Conservation (phyloP, 2,888 invertebrate genomes). For the Drosophila paranaensis region DNA sequence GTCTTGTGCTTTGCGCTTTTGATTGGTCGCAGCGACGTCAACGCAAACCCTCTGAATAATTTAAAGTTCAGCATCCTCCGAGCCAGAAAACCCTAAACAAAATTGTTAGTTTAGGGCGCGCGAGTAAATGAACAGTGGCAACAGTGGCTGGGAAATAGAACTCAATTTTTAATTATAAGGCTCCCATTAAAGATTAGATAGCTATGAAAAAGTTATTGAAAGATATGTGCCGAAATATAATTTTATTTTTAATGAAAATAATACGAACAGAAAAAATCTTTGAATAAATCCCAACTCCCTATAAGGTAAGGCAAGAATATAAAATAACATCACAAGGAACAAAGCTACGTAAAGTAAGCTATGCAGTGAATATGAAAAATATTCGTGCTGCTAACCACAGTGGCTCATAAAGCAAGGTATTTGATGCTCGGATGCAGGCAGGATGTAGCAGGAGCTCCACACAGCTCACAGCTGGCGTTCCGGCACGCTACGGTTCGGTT, state of each 20-base stretch:
- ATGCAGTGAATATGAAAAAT: background rate
- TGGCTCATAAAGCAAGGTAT: constrained; percentile 42
- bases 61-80: constrained; percentile 41
- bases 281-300: no score
- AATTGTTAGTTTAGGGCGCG: constrained; percentile 39
- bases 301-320: no score
- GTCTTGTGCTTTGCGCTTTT: constrained; percentile 43
- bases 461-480: constrained; percentile 43
- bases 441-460: constrained; percentile 22
- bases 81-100: constrained; percentile 44
- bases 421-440: constrained; percentile 17
- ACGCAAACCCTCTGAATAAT: constrained; percentile 68
- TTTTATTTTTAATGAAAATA: no score
- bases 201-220: no score
- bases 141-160: background rate
- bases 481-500: constrained; percentile 27
- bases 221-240: no score
- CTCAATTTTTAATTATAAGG: background rate
- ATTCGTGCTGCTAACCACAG: constrained; percentile 3
- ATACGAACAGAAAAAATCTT: no score
- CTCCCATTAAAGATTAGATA: no score
- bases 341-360: background rate
- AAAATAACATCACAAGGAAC: background rate
- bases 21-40: constrained; percentile 56
- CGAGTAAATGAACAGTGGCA: constrained; percentile 26